Evolutionary conservation across 1,140 invertebrate genomes (phyloP).

Genomic region (Drosophila dunni): DNA sequence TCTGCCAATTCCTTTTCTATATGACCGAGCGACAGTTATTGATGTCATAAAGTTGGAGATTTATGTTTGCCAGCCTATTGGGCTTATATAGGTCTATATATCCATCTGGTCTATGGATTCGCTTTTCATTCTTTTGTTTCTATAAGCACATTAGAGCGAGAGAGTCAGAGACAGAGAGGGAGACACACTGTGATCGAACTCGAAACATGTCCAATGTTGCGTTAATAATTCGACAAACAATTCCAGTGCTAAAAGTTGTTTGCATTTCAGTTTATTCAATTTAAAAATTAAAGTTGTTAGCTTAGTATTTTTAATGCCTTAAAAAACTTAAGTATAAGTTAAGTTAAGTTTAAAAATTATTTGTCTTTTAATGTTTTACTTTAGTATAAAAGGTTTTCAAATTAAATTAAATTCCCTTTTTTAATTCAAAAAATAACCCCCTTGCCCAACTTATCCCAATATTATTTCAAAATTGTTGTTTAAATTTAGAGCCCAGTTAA

Average conservation of each 20-base stretch:
- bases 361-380: no score
- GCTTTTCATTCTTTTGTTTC: conserved; percentile 39
- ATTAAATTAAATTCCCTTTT: no score
- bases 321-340: no score
- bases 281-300: no score
- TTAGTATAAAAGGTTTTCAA: no score
- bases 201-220: conserved; percentile 58
- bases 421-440: no score
- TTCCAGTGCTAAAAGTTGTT: background rate
- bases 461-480: conserved; percentile 1
- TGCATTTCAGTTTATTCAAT: background rate
- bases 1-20: conserved; percentile 40
- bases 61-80: conserved; percentile 66
- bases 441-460: background rate
- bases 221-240: conserved; percentile 61
- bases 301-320: no score
- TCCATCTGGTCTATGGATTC: background rate
- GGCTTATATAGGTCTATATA: conserved; percentile 45
- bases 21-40: conserved; percentile 79
- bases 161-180: conserved; percentile 18
- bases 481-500: background rate
- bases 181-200: conserved; percentile 27
- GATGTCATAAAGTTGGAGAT: conserved; percentile 84
- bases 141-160: conserved; percentile 28
- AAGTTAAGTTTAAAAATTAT: no score